Percentiles rank a stretch among this genome's conserved stretches.
Conservation (phyloP, 2,888 invertebrate genomes). For the Amphipoea oculea region DNA sequence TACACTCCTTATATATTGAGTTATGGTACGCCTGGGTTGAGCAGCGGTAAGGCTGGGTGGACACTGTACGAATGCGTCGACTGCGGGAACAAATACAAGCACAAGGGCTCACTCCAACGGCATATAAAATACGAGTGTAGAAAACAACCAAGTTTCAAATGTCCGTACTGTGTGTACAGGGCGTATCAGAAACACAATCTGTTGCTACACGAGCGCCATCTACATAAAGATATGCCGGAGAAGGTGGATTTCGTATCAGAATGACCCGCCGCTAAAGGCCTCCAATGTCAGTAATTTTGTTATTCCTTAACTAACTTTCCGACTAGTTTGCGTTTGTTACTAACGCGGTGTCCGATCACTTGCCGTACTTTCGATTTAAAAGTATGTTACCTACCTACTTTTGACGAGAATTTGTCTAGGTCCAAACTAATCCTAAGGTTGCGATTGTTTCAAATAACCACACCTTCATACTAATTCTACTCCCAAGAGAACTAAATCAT, state of each 20-base stretch:
- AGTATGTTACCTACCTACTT: neutral
- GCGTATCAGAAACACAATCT: constrained; percentile 92
- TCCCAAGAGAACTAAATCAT: neutral
- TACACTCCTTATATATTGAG: constrained; percentile 90
- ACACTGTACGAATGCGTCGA: constrained; percentile 91
- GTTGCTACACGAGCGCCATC: constrained; percentile 89
- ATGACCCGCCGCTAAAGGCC: constrained; percentile 82
- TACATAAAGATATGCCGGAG: constrained; percentile 89
- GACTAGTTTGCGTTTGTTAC: constrained; percentile 56
- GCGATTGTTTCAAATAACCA: constrained; percentile 19
- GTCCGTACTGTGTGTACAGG: constrained; percentile 92
- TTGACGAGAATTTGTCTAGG: constrained; percentile 5
- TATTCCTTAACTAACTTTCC: constrained; percentile 64
- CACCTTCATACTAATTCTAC: constrained; percentile 16
- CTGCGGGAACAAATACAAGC: constrained; percentile 96
- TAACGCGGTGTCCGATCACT: constrained; percentile 48
- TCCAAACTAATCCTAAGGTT: constrained; percentile 9
- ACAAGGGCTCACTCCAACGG: constrained; percentile 94
- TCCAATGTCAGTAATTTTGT: constrained; percentile 83
- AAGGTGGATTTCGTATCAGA: constrained; percentile 89
- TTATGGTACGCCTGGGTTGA: constrained; percentile 86
- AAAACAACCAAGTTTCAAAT: constrained; percentile 93
- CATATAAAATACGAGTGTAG: constrained; percentile 95
- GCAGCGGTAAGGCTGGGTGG: constrained; percentile 87
- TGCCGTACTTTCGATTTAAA: constrained; percentile 14